A percentile compares a stretch with the other conserved stretches of the same genome.
Evolutionary conservation across 2,797 vertebrate species (phyloP).

Genomic region (Mionectes olivaceus): DNA sequence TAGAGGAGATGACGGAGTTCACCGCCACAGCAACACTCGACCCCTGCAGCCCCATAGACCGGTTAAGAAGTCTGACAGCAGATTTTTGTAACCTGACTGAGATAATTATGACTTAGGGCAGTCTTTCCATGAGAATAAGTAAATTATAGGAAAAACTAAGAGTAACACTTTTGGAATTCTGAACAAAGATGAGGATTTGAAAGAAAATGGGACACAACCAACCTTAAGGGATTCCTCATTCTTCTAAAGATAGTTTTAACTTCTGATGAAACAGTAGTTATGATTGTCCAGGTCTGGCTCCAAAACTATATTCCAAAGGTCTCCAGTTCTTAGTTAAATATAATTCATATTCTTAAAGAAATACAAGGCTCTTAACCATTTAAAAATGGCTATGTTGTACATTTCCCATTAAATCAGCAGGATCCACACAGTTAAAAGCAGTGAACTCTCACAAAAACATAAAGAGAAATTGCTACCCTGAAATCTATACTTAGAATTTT

Average conservation of each 20-base stretch:
- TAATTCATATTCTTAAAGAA: slow-evolving; percentile 2
- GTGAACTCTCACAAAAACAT: background rate
- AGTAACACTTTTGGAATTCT: background rate
- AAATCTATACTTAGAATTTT: background rate
- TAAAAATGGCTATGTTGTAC: background rate
- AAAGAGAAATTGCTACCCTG: background rate
- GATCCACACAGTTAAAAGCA: background rate
- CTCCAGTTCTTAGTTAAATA: background rate
- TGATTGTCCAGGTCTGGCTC: background rate
- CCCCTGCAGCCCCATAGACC: background rate
- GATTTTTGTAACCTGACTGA: background rate
- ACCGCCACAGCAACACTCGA: background rate
- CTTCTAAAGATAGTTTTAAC: background rate
- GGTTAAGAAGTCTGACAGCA: background rate
- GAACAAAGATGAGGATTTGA: background rate
- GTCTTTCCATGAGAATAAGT: background rate
- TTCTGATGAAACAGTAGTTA: background rate
- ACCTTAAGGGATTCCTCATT: background rate
- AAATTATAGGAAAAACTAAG: background rate
- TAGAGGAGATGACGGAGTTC: slow-evolving; percentile 30
- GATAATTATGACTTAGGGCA: background rate
- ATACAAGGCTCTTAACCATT: background rate
- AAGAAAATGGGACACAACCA: background rate
- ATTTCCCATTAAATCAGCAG: slow-evolving; percentile 20
- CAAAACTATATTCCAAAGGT: slow-evolving; percentile 1